Evolutionary conservation across 2,113 vertebrate species (phyloP).

Genomic region (Egretta garzetta): DNA sequence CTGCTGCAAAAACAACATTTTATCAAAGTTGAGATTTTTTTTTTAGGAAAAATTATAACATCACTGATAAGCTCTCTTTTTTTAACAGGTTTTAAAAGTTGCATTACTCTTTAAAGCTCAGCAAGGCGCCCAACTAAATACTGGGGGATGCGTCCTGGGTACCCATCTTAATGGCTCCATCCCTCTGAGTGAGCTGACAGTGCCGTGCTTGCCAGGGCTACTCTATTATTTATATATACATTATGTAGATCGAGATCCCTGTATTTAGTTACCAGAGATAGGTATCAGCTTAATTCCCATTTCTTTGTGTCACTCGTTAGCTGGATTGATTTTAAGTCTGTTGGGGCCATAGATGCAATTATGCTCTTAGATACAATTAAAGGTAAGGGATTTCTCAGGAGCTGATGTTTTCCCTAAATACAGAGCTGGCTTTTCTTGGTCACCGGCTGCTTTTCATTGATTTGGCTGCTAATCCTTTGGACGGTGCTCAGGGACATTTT

Average conservation of each 20-base stretch:
- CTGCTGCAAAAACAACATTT: background rate
- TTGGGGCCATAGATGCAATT: background rate
- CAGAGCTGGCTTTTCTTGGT: background rate
- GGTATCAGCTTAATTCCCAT: background rate
- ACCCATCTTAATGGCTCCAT: background rate
- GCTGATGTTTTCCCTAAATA: background rate
- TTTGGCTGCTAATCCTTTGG: background rate
- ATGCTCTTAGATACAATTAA: background rate
- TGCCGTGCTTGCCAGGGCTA: background rate
- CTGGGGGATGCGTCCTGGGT: background rate
- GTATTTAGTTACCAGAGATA: background rate
- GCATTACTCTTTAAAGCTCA: background rate
- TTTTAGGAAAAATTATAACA: background rate
- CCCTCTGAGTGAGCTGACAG: rapidly evolving
- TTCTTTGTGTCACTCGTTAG: background rate
- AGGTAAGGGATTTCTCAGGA: background rate
- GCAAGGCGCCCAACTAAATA: background rate
- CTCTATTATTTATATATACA: background rate
- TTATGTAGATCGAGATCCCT: background rate
- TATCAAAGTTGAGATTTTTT: background rate
- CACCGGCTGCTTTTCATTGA: background rate
- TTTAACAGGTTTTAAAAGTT: background rate
- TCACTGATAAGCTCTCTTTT: background rate
- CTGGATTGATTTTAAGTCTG: background rate
- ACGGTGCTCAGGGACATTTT: background rate